Conservation (phyloP, 2,888 invertebrate species). For the Serripes groenlandicus region DNA sequence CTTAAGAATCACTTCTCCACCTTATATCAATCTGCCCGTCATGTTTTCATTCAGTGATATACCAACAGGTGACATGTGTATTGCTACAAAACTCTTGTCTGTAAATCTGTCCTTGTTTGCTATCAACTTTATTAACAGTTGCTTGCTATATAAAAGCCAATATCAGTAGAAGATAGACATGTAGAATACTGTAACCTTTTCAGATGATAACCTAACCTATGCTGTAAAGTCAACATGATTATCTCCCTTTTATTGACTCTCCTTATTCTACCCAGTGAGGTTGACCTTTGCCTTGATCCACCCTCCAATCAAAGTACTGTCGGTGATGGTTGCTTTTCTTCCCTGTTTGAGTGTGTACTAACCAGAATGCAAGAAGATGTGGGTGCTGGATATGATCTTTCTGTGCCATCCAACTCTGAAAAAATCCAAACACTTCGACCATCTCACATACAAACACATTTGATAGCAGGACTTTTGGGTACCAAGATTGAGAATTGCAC, state of each 20-base stretch:
- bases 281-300: conserved; percentile 38
- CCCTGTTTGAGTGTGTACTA: conserved; percentile 54
- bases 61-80: too few relatives aligned
- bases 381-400: conserved; percentile 7
- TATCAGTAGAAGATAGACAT: too few relatives aligned
- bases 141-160: too few relatives aligned
- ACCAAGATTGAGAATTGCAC: conserved; percentile 18
- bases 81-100: too few relatives aligned
- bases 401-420: background rate
- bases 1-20: too few relatives aligned
- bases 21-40: too few relatives aligned
- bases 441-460: conserved; percentile 28
- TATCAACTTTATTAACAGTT: too few relatives aligned
- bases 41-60: too few relatives aligned
- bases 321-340: conserved; percentile 61
- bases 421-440: background rate
- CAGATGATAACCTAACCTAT: background rate
- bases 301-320: conserved; percentile 40
- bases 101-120: too few relatives aligned
- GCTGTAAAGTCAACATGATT: background rate
- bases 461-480: conserved; percentile 44
- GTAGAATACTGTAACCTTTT: background rate
- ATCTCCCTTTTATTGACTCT: too few relatives aligned
- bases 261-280: conserved; percentile 28
- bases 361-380: conserved; percentile 33